Percentiles rank a stretch among this genome's conserved stretches.
Evolutionary conservation across 2,113 vertebrate species (phyloP).

Genomic region (Erinaceus europaeus): DNA sequence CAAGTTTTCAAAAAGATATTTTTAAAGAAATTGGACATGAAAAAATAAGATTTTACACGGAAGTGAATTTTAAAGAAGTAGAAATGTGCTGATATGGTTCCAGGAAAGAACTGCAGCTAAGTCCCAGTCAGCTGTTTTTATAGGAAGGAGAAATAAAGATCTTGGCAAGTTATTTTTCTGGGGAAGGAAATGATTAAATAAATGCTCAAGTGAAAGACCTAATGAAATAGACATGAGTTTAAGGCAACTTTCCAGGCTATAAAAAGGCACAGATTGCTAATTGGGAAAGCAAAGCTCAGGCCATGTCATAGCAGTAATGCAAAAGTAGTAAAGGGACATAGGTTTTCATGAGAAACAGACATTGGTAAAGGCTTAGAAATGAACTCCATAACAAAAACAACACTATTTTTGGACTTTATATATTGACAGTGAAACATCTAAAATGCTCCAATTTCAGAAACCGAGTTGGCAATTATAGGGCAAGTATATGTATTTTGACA

Average conservation of each 20-base stretch:
- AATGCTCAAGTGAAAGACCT: neutral
- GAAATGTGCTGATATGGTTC: neutral
- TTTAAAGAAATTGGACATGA: neutral
- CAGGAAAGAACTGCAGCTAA: neutral
- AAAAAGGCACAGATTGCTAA: neutral
- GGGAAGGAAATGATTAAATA: neutral
- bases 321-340: neutral
- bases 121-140: neutral
- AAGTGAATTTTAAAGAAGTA: neutral
- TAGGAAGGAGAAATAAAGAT: neutral
- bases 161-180: neutral
- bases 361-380: neutral
- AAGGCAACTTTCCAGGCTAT: constrained; percentile 9
- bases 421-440: neutral
- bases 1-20: neutral
- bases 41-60: no score
- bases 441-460: neutral
- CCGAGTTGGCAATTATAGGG: neutral
- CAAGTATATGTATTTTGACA: neutral
- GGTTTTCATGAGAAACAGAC: neutral
- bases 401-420: neutral
- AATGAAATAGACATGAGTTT: neutral
- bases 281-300: neutral
- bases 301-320: neutral
- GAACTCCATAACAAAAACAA: neutral